These are phyloP conservation scores for Rhingia rostrata DNA, from an alignment of 2,888 invertebrate species.

Conservation along the genomic window DNA sequence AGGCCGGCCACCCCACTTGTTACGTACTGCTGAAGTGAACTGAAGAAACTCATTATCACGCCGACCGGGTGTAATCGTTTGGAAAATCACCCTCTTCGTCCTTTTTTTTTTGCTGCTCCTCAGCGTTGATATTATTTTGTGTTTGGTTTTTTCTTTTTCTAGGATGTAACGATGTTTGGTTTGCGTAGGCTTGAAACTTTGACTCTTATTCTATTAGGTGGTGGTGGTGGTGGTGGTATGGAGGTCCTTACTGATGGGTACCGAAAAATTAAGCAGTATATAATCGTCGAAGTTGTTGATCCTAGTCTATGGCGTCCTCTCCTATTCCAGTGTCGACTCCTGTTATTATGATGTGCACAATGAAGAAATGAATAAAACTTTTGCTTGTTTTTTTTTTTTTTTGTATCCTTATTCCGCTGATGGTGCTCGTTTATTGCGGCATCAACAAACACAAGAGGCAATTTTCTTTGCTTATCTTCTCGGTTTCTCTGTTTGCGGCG, in stretches of 20 bases:
- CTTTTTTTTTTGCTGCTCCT: not conserved
- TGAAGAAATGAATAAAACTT: conserved; percentile 61
- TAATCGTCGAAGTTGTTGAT: conserved; percentile 69
- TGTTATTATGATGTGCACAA: conserved; percentile 51
- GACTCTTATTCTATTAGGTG: conserved; percentile 37
- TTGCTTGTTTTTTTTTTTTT: conserved; percentile 10
- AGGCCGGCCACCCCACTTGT: conserved; percentile 93
- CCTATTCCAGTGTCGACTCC: not conserved
- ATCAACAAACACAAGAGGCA: conserved; percentile 58
- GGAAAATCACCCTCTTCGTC: conserved; percentile 67
- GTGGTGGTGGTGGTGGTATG: not conserved
- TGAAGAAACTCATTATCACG: conserved; percentile 91
- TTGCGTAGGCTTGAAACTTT: conserved; percentile 25
- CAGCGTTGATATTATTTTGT: not conserved
- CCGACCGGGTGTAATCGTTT: conserved; percentile 67
- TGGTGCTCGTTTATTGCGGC: conserved; percentile 57
- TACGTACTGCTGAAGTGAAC: conserved; percentile 92
- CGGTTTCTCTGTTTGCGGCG: not conserved
- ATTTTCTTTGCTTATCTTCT: conserved; percentile 34
- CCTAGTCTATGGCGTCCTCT: conserved; percentile 26
- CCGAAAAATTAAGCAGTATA: conserved; percentile 60
- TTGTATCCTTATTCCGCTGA: conserved; percentile 22
- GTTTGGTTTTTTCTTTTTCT: not conserved
- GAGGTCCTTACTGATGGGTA: conserved; percentile 14
- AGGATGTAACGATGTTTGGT: not conserved